A percentile compares a stretch with the other conserved stretches of the same genome.
Evolutionary conservation across 2,888 invertebrate genomes (phyloP).

Genomic region (Oscheius myriophilus): DNA sequence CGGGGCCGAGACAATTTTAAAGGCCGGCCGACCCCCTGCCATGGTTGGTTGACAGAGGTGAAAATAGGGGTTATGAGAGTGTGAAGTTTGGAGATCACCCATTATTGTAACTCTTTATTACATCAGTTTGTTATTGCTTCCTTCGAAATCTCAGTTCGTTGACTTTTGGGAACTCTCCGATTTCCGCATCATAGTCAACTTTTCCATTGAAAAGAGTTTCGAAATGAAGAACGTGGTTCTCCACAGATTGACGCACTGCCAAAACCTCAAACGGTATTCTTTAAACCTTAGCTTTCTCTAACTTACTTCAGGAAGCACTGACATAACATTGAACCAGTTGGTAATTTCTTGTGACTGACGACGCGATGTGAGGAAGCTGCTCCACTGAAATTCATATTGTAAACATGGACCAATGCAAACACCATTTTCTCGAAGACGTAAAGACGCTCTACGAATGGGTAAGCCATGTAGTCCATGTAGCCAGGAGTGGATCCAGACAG

Average conservation of each 20-base stretch:
- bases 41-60: too few species aligned
- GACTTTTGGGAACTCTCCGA: neutral
- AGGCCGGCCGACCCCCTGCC: too few species aligned
- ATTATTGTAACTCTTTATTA: too few species aligned
- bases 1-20: too few species aligned
- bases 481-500: constrained; percentile 8
- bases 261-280: neutral
- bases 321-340: constrained; percentile 11
- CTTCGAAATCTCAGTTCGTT: too few species aligned
- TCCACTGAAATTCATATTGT: constrained; percentile 11
- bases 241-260: constrained; percentile 12
- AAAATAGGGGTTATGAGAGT: too few species aligned
- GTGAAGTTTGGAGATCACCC: too few species aligned
- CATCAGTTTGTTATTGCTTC: too few species aligned
- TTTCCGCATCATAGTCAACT: constrained; percentile 16
- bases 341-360: neutral
- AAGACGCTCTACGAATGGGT: constrained; percentile 9
- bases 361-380: neutral
- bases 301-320: neutral
- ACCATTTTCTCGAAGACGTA: constrained; percentile 24
- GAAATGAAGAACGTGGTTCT: constrained; percentile 15
- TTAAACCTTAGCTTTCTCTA: too few species aligned
- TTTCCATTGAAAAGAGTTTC: constrained; percentile 13
- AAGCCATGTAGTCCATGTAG: constrained; percentile 20
- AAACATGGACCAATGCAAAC: neutral